Base-by-base conservation (phyloP, 37 sponge, comb jelly and placozoan species). In the Halisarca cf. caerulea region DNA sequence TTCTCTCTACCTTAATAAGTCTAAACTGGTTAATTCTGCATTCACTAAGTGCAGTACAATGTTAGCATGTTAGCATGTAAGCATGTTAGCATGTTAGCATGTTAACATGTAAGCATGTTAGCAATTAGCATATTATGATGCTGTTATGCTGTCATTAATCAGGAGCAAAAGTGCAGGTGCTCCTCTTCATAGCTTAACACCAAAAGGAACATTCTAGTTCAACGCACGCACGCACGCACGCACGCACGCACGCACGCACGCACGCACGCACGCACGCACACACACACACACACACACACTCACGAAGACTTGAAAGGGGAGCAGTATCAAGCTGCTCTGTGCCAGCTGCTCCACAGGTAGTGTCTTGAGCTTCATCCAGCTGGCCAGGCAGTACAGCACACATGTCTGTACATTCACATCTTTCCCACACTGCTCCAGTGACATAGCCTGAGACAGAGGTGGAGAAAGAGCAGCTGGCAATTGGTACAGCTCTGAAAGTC, bases 271-370 rank as follows among this genome's bases (percentile, higher is more conserved):
- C 6, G 11, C 51, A 47, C 51, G 5, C 32, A 51, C 28, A 81
- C 38, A 3, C 36, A 80, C 59, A 28, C 36, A 80, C 44, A 25
- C 60, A 32, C 30, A 57, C 30, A 27, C 25, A 60, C 91, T 66
- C 53, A 94, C 94, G 51, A 94, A 68, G 30, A 87, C 90, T 0
- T 90, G 79, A 39, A 94, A 90, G 8, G 89, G 91, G 3, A 90
- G 84, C 5, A 21, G 20, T 4, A 94, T 64, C 5, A 94, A 69
- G 3, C 72, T 8, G 66, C 91, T 88, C 51, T 70, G 58, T n/a
- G 88, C 89, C 41, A 94, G 36, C 27, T 85, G 68, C 4, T 94
- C 84, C 18, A 58, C 86, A n/a, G 91, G 88, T 33, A 94, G 90
- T 43, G 60, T 60, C n/a, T 88, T 81, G 53, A 94, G 51, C 30